phyloP scores from a whole-genome alignment of 2,113 vertebrate genomes.

The Peromyscus polionotus region DNA sequence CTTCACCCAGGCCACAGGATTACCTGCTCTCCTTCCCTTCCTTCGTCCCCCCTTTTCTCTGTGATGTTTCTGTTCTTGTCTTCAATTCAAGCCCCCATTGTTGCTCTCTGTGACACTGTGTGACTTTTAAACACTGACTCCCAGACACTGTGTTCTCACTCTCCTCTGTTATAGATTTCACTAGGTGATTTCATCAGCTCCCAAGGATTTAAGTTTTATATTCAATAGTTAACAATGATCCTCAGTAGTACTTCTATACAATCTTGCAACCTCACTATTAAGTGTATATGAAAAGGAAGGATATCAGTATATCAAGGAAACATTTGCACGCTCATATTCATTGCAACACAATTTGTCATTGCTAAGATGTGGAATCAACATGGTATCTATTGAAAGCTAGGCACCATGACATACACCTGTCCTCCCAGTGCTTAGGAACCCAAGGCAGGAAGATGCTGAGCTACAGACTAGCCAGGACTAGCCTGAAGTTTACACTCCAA shows the following conservation, averaged over 20 bases:
- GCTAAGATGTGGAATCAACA: not conserved
- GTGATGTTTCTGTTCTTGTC: not conserved
- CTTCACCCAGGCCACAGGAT: not conserved
- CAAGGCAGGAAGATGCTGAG: not conserved
- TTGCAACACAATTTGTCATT: not conserved
- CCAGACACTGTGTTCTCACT: not conserved
- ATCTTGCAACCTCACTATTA: not conserved
- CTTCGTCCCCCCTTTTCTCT: no score
- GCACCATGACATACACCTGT: not conserved
- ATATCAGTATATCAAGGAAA: not conserved
- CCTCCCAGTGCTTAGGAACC: not conserved
- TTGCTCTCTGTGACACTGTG: not conserved
- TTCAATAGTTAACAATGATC: not conserved
- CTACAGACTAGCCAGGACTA: not conserved
- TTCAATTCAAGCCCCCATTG: not conserved
- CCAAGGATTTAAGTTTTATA: not conserved
- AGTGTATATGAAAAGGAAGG: not conserved
- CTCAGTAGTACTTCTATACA: not conserved
- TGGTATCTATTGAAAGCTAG: no score
- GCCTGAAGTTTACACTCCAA: not conserved
- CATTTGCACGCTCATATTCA: not conserved
- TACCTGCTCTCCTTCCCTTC: not conserved
- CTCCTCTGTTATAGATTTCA: not conserved
- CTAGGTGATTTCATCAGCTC: not conserved
- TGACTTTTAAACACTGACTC: not conserved